Base-by-base conservation (phyloP, 1,140 invertebrate genomes). In the Monomorium pharaonis region DNA sequence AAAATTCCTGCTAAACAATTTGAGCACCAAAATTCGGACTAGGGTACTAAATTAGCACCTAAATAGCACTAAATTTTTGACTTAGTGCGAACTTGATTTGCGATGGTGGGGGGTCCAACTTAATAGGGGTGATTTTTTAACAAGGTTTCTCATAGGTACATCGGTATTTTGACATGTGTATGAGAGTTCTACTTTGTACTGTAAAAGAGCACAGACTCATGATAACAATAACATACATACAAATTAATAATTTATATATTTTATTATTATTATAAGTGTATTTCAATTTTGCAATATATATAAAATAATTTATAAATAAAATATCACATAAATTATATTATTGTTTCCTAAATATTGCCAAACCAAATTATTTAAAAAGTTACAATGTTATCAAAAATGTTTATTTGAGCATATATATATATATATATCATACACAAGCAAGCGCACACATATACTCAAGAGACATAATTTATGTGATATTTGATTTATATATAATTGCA, bases 321-420 rank as follows among this genome's bases (percentile, higher is more conserved):
- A 62, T 74, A 78, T 78, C 10, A 56, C 70, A 72, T 33, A 58
- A 37, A 58, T 75, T 75, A 30, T 24, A 70, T 18, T 6, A 16
- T 65, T 16, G 27, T 70, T 47, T 24, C 2, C 18, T 47, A 44
- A 42, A 67, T 69, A 27, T 44, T n/a, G 33, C 9, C 4, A 5
- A 63, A 12, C 2, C 18, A 54, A 9, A 5, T 37, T n/a, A 62
- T 1, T 67, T 16, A 7, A 60, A 60, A 60, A 18, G 18, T 60
- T 14, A 54, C 18, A 44, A 67, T n/a, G 9, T 16, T 44, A 24
- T 54, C n/a, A 3, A 56, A 56, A 58, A 56, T 56, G 2, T 56
- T 7, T 51, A 51, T n/a, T n/a, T 24, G 7, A 54, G n/a, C 2
- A 54, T 21, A n/a, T 9, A 54, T 37, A 7, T 37, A 37, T 7